phyloP scores from a whole-genome alignment of 2,797 vertebrate genomes.

The Euphonia xanthogaster region DNA sequence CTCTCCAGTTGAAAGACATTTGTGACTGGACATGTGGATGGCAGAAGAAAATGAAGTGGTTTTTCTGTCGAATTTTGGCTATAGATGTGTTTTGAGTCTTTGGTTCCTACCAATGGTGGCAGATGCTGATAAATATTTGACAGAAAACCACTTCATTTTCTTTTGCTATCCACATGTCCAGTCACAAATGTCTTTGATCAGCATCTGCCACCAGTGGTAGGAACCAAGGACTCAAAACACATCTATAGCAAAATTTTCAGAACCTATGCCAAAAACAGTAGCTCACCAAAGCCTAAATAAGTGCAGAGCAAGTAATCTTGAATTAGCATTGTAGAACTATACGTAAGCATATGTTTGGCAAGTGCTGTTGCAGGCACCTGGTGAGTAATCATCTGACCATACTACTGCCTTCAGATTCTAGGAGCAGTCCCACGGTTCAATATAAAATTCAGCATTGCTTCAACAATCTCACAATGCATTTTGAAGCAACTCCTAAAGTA shows the following conservation, averaged over 20 bases:
- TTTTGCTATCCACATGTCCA: too few species aligned
- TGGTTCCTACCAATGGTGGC: too few species aligned
- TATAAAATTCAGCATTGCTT: background rate
- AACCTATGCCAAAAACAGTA: background rate
- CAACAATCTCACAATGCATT: background rate
- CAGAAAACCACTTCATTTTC: too few species aligned
- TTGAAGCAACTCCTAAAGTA: background rate
- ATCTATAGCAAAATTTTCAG: background rate
- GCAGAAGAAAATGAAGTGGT: background rate
- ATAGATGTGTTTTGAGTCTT: too few species aligned
- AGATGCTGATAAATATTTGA: too few species aligned
- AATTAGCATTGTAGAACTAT: background rate
- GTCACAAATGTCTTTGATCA: background rate
- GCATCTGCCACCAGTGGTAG: background rate
- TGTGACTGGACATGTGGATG: background rate
- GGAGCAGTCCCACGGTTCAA: fast-evolving
- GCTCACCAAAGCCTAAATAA: background rate
- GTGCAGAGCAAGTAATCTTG: background rate
- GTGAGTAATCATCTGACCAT: background rate
- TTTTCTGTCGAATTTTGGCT: background rate
- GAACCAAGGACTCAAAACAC: background rate
- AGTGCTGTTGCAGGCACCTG: background rate
- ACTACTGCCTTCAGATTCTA: background rate
- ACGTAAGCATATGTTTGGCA: background rate
- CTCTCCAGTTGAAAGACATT: background rate